These are phyloP conservation scores for Lepus europaeus DNA, from an alignment of 2,113 vertebrate genomes.

Conservation along the genomic window DNA sequence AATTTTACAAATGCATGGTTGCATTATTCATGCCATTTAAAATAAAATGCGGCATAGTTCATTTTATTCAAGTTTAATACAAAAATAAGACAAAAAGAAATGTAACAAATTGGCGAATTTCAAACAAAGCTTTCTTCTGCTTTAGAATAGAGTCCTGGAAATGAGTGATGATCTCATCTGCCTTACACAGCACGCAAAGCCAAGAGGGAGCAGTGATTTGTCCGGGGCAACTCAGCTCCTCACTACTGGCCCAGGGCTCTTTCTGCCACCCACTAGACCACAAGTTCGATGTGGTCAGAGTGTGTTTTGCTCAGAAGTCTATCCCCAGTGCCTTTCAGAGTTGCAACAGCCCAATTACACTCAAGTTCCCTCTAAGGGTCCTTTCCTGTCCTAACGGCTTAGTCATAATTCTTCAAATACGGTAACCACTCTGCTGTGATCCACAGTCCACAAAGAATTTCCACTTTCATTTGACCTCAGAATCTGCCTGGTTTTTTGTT, in stretches of 20 bases:
- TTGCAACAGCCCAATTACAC: neutral
- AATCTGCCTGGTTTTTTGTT: neutral
- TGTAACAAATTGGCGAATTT: neutral
- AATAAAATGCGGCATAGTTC: neutral
- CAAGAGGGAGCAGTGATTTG: rapidly evolving
- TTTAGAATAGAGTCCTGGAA: neutral
- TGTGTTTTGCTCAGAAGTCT: neutral
- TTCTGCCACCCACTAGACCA: rapidly evolving
- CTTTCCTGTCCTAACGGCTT: neutral
- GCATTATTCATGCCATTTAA: neutral
- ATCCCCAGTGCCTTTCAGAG: neutral
- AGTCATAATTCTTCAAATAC: neutral
- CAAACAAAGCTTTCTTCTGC: neutral
- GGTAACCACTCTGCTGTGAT: too few species aligned
- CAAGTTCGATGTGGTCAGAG: too few species aligned
- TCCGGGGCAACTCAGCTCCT: neutral
- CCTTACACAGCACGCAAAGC: rapidly evolving
- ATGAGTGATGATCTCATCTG: neutral
- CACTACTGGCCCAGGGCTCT: neutral
- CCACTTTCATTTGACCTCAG: neutral
- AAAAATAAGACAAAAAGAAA: neutral
- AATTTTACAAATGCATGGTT: neutral
- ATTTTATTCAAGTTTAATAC: neutral
- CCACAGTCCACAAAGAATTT: too few species aligned
- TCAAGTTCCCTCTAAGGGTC: neutral